Conservation (phyloP, 2,113 vertebrate species). For the Cromileptes altivelis region DNA sequence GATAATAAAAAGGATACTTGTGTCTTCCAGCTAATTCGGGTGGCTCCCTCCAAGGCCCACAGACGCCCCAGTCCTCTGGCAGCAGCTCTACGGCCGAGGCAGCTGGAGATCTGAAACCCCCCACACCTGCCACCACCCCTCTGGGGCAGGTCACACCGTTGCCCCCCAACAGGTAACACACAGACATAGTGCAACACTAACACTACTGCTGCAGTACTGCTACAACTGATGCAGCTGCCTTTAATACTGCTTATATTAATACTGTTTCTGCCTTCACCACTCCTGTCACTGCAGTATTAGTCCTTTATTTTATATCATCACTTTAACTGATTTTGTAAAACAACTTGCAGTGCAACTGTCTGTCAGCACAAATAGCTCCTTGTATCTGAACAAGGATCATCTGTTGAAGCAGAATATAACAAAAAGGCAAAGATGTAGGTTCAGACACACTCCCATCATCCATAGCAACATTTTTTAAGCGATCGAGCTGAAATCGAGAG, state of each 20-base stretch:
- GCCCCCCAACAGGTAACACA: conserved; percentile 89
- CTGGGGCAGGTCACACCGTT: conserved; percentile 93
- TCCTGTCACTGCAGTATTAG: background rate
- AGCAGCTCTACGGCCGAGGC: conserved; percentile 94
- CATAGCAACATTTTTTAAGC: background rate
- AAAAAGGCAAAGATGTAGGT: background rate
- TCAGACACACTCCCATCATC: background rate
- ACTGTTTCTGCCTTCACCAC: background rate
- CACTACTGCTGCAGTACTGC: background rate
- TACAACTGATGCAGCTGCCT: background rate
- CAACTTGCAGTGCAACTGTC: background rate
- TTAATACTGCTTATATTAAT: background rate
- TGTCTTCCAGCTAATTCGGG: conserved; percentile 90
- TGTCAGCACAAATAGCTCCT: background rate
- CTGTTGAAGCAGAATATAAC: background rate
- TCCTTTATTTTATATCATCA: background rate
- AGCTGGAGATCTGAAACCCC: conserved; percentile 92
- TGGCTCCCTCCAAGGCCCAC: conserved; percentile 95
- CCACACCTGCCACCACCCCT: conserved; percentile 94
- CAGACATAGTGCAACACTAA: background rate
- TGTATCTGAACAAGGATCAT: background rate
- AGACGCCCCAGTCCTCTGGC: conserved; percentile 95
- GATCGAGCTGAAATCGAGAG: background rate
- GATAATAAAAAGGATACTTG: conserved; percentile 42
- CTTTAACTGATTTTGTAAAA: background rate